Evolutionary conservation across 2,113 vertebrate genomes (phyloP), one percentile per base, ranked within the genome.

Genomic region (Tragelaphus imberbis): DNA sequence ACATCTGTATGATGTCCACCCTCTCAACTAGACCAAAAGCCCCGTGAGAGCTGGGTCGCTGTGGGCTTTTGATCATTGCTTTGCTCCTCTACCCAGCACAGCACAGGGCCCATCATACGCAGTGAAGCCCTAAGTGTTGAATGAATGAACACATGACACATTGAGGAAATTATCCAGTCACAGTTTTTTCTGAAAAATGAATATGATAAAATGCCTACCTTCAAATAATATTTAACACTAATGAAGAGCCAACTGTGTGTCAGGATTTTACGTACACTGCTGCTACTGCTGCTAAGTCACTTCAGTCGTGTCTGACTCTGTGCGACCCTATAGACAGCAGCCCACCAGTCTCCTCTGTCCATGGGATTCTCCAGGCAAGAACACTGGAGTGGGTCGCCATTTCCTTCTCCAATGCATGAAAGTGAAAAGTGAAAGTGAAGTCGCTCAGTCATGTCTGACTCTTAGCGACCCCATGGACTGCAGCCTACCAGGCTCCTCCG

Each of bases 31-130:
- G 84, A 40, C 25, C 10, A 5, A 17, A 61, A 6, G 2, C 47
- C 65, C 4, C 11, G 5, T 0, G 23, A 96, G 6, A 87, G 86
- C 80, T n/a, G 80, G n/a, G 25, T 6, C 80, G 0, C 0, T 0
- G 33, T 33, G 5, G 28, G 3, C 15, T 71, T 55, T 6, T 2
- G 33, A 16, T 40, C 44, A 8, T 7, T 15, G 27, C 53, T 63
- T 11, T 16, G 40, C 23, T 49, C 21, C 85, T 4, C n/a, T 11
- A 53, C 33, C 90, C 21, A 56, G 47, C 90, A 17, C 58, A 51
- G 33, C 12, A 13, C 65, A 7, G 40, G 53, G 23, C 86, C 47
- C 9, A 2, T 16, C 7, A 47, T 15, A 33, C 10, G 47, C 0
- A 5, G 44, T 59, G 28, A 1, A 4, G 58, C 27, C 8, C 1